Conservation (phyloP, 2,113 vertebrate species). For the Serinus canaria region DNA sequence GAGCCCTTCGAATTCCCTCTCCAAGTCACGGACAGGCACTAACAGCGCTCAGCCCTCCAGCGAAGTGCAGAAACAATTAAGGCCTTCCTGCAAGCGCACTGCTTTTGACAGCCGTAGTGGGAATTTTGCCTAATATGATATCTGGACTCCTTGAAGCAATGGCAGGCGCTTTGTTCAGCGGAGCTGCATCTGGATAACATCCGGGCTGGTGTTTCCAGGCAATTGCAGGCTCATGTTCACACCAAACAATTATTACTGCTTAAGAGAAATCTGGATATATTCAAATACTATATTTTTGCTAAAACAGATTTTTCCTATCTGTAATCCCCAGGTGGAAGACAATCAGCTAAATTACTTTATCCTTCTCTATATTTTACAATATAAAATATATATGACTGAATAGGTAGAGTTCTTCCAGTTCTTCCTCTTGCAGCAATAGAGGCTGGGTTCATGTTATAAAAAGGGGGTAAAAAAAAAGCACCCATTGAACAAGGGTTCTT, state of each 20-base stretch:
- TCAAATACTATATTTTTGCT: neutral
- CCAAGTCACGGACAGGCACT: fast-evolving
- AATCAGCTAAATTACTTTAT: neutral
- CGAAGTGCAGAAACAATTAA: neutral
- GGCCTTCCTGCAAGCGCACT: neutral
- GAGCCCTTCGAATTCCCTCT: neutral
- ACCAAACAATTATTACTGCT: neutral
- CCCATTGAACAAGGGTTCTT: neutral
- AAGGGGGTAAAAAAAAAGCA: neutral
- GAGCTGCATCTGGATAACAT: neutral
- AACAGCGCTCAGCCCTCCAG: neutral
- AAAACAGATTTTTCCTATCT: neutral
- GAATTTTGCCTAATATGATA: neutral
- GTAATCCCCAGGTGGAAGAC: neutral
- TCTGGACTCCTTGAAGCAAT: neutral
- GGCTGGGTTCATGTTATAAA: neutral
- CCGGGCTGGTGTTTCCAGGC: neutral
- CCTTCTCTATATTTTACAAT: neutral
- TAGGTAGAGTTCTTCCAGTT: neutral
- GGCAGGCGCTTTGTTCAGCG: neutral
- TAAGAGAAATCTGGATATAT: neutral
- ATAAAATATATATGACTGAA: neutral
- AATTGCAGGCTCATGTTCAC: neutral
- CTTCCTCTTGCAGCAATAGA: neutral
- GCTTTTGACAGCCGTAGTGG: neutral